Evolutionary conservation across 1,140 invertebrate genomes (phyloP).

Genomic region (Microplitis mediator): DNA sequence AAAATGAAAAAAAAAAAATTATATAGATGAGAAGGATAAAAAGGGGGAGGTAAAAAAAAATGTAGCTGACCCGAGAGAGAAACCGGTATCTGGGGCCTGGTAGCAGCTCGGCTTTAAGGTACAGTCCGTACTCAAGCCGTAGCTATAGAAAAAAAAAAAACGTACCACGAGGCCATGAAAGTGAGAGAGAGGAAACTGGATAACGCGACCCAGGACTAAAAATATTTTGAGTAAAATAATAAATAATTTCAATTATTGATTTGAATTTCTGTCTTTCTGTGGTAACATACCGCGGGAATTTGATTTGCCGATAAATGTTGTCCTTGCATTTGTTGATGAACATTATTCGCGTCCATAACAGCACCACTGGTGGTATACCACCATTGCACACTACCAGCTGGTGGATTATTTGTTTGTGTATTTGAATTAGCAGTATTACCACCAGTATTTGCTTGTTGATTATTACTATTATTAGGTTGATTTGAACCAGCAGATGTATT

Average conservation of each 20-base stretch:
- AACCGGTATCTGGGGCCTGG: slow-evolving; percentile 30
- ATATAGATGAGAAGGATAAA: slow-evolving; percentile 28
- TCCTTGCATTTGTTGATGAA: slow-evolving; percentile 64
- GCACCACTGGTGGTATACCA: slow-evolving; percentile 64
- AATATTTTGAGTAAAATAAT: neutral
- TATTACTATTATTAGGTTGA: slow-evolving; percentile 47
- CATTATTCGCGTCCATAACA: slow-evolving; percentile 62
- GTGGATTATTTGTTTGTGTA: slow-evolving; percentile 57
- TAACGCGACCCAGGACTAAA: neutral
- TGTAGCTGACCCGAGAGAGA: slow-evolving; percentile 30
- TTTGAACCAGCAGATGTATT: slow-evolving; percentile 36
- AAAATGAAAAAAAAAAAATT: slow-evolving; percentile 17
- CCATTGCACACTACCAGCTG: slow-evolving; percentile 68
- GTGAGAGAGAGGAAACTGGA: no score
- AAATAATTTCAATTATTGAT: neutral
- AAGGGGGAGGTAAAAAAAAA: slow-evolving; percentile 7
- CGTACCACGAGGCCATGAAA: neutral
- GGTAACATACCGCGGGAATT: slow-evolving; percentile 50
- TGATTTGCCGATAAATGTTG: slow-evolving; percentile 56
- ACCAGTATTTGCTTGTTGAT: slow-evolving; percentile 57
- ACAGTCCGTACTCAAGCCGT: neutral
- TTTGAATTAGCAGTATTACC: slow-evolving; percentile 30
- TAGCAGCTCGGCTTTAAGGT: slow-evolving; percentile 6
- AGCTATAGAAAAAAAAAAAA: no score
- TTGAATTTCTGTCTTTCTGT: neutral